Evolutionary conservation across 2,113 vertebrate species (phyloP).

Genomic region (Tragelaphus buxtoni): DNA sequence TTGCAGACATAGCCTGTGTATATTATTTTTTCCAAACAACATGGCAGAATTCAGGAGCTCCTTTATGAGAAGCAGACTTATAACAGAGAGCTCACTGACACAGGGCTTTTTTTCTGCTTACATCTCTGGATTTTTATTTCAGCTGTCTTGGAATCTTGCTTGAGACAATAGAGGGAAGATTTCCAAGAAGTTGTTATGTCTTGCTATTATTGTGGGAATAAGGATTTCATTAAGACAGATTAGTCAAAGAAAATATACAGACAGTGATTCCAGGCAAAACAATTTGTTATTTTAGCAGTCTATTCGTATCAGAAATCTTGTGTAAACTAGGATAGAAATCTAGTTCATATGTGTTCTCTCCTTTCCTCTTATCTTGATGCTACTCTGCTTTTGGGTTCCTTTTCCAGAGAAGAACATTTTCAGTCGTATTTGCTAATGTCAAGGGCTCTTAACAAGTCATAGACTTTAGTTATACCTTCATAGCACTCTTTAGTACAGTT

Average conservation of each 20-base stretch:
- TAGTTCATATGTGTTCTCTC: neutral
- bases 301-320: neutral
- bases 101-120: conserved; percentile 39
- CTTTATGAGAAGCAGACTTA: conserved; percentile 56
- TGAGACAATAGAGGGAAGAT: conserved; percentile 40
- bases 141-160: conserved; percentile 50
- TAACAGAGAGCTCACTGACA: conserved; percentile 5
- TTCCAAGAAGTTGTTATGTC: conserved; percentile 67
- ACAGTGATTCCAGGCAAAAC: conserved; percentile 15
- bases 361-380: neutral
- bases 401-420: neutral
- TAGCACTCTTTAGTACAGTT: neutral
- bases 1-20: neutral
- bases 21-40: neutral
- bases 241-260: conserved; percentile 59
- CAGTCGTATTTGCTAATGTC: neutral
- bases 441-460: neutral
- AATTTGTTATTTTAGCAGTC: conserved; percentile 41
- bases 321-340: neutral
- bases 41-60: conserved; percentile 32
- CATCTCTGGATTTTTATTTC: conserved; percentile 37
- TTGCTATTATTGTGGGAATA: conserved; percentile 46
- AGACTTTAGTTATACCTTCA: neutral
- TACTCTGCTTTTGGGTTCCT: neutral
- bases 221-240: conserved; percentile 62